Evolutionary conservation across 2,888 invertebrate genomes (phyloP), one percentile per base, ranked within the genome.

Genomic region (Andrena fulva): DNA sequence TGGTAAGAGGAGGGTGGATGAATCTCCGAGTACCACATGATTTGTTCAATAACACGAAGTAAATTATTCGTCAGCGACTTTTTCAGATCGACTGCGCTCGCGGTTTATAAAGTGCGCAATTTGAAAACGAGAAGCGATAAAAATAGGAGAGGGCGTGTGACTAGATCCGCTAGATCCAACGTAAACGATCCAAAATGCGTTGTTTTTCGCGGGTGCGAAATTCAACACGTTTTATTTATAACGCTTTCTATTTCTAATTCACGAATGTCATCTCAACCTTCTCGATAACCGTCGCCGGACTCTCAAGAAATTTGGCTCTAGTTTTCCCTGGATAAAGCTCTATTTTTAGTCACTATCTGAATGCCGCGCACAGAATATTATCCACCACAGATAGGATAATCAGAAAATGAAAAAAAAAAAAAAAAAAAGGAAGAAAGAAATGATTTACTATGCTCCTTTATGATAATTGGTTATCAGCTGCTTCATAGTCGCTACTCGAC

Each of bases 191-290:
- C 52, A 68, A 79, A 75, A 67, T 77, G 70, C 70, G 80, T 68
- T 77, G 84, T 81, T 87, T 77, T 71, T 75, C 75, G 12, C 74
- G 71, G 59, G 59, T 62, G 71, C 62, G 83, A 80, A 80, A 86
- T 82, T 67, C 75, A 82, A 63, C 77, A 50, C 60, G 54, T 33
- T 77, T 86, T 87, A 87, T 87, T 87, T 88, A 87, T 87, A 87
- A 85, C 72, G 29, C 33, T 69, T 82, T 69, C 85, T 85, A 87
- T 87, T 87, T 87, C 87, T 80, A 85, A 79, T 80, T 81, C 68
- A 63, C 60, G 59, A 66, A 70, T 77, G 76, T 59, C 77, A 52
- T 27, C 42, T 20, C 60, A 63, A 27, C 27, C 20, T 24, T 2
- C 35, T 42, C 27, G 35, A 29, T 12, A 62, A 10, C 35, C 50